Conservation (phyloP, 1,140 invertebrate genomes). For the Melanaphis sacchari region DNA sequence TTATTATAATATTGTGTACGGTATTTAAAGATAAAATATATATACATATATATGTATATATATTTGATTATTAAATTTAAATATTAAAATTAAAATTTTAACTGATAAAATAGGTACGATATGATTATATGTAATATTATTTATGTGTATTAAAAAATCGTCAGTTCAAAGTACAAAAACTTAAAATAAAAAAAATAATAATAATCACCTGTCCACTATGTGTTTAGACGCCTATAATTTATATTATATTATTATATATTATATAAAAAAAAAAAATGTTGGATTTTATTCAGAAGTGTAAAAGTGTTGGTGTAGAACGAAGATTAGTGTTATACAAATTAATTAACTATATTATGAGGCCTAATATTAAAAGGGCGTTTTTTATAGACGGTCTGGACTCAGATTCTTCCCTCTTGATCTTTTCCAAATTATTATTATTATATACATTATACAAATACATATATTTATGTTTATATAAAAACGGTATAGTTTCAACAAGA, state of each 20-base stretch:
- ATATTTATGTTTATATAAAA: constrained; percentile 6
- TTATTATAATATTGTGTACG: constrained; percentile 5
- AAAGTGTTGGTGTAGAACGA: constrained; percentile 36
- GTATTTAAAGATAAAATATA: not conserved
- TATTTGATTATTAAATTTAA: constrained; percentile 12
- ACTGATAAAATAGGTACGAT: not conserved
- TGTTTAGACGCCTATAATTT: constrained; percentile 40
- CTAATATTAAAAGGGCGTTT: constrained; percentile 22
- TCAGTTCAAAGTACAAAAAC: constrained; percentile 53
- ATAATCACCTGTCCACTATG: constrained; percentile 34
- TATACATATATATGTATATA: not conserved
- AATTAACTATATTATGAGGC: constrained; percentile 6
- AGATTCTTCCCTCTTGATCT: not conserved
- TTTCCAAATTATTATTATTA: constrained; percentile 8
- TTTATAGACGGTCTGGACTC: not conserved
- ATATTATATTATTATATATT: constrained; percentile 43
- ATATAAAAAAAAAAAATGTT: constrained; percentile 39
- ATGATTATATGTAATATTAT: constrained; percentile 9
- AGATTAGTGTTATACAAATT: constrained; percentile 28
- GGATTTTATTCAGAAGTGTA: constrained; percentile 53
- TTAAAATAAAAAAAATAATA: not conserved
- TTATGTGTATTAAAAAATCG: constrained; percentile 22
- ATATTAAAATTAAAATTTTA: not conserved
- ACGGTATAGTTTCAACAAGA: constrained; percentile 38
- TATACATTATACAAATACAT: not conserved